A percentile compares a stretch with the other conserved stretches of the same genome.
phyloP scores from a whole-genome alignment of 2,113 vertebrate genomes.

The Carollia perspicillata region DNA sequence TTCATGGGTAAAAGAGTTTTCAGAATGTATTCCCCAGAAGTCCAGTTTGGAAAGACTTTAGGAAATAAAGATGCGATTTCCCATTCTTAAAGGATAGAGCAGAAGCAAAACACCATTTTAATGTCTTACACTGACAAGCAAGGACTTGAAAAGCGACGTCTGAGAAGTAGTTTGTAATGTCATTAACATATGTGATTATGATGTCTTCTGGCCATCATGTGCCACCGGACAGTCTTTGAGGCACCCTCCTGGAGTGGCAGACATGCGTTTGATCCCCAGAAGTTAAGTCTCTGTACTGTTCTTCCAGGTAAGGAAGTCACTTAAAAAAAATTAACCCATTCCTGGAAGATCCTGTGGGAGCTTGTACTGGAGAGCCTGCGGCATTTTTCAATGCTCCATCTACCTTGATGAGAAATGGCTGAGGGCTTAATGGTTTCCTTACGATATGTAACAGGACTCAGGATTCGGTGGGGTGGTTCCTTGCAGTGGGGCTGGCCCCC shows the following conservation, averaged over 20 bases:
- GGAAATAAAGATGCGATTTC: constrained; percentile 52
- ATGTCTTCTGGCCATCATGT: constrained; percentile 21
- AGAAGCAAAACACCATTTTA: constrained; percentile 19
- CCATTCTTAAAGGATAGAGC: background rate
- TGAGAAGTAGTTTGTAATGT: constrained; percentile 25
- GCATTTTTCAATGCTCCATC: background rate
- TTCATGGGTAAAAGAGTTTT: constrained; percentile 52
- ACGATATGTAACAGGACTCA: constrained; percentile 55
- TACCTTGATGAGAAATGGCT: background rate
- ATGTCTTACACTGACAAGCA: constrained; percentile 51
- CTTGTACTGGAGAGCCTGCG: background rate
- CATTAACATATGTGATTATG: constrained; percentile 22
- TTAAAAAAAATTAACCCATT: background rate
- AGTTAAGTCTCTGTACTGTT: background rate
- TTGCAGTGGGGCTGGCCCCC: constrained; percentile 69
- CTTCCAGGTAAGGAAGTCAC: background rate
- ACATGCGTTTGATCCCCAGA: background rate
- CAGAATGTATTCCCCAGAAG: constrained; percentile 65
- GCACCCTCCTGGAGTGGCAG: background rate
- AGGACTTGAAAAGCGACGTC: constrained; percentile 41
- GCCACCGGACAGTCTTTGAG: background rate
- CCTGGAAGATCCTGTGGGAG: background rate
- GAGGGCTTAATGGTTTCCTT: constrained; percentile 31
- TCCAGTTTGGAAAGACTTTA: constrained; percentile 58
- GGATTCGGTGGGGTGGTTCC: constrained; percentile 61